These are phyloP conservation scores for Tachycineta bicolor DNA, from an alignment of 2,113 vertebrate genomes.

Conservation along the genomic window DNA sequence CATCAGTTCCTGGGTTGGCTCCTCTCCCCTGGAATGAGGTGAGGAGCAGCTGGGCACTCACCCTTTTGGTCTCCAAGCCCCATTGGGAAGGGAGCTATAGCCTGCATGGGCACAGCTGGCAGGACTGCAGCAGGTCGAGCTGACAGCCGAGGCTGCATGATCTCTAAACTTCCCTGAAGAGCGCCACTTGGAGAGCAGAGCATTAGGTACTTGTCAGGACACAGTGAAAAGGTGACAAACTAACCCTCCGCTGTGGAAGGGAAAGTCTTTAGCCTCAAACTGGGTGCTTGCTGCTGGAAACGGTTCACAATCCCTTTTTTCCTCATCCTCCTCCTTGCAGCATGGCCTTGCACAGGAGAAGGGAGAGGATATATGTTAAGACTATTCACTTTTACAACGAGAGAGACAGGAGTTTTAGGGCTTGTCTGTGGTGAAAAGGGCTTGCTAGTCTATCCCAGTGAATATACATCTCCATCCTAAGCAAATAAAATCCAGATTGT, in stretches of 20 bases:
- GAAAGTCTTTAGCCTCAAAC: not conserved
- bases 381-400: not conserved
- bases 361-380: not conserved
- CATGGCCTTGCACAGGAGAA: fast-evolving
- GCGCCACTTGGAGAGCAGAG: not conserved
- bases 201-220: not conserved
- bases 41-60: not conserved
- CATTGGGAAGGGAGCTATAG: not conserved
- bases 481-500: not conserved
- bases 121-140: not conserved
- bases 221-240: not conserved
- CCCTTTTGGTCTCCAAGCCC: not conserved
- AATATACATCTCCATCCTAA: not conserved
- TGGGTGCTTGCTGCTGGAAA: not conserved
- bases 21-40: not conserved
- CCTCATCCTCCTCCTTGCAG: not conserved
- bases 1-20: fast-evolving
- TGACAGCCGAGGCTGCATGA: not conserved
- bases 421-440: not conserved
- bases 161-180: not conserved
- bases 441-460: not conserved
- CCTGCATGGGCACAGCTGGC: not conserved
- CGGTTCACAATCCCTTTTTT: not conserved
- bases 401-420: not conserved
- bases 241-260: not conserved